Percentiles rank a stretch among this genome's conserved stretches.
Evolutionary conservation across 2,113 vertebrate species (phyloP).

Genomic region (Pandion haliaetus): DNA sequence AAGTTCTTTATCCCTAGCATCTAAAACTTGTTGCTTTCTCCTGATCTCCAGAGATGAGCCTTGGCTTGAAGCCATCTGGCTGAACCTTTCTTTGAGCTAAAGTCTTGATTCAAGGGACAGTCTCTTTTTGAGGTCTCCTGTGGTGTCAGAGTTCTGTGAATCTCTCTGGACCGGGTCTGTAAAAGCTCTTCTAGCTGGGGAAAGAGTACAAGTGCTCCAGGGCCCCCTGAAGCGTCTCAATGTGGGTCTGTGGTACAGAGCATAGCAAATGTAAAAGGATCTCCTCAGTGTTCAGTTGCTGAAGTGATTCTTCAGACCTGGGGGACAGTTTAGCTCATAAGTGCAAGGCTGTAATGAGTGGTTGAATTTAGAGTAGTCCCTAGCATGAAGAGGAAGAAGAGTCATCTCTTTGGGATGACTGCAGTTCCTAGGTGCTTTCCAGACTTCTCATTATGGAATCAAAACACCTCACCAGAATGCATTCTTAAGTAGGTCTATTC

Average conservation of each 20-base stretch:
- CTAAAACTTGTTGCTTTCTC: neutral
- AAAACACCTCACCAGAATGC: neutral
- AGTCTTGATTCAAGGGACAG: neutral
- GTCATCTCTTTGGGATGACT: neutral
- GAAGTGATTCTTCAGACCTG: neutral
- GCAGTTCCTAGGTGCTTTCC: neutral
- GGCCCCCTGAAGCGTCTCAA: fast-evolving
- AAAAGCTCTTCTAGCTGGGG: neutral
- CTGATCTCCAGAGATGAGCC: neutral
- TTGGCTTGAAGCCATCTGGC: neutral
- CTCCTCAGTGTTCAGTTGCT: neutral
- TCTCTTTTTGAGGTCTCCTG: neutral
- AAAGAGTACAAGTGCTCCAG: neutral
- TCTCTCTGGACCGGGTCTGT: neutral
- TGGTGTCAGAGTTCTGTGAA: neutral
- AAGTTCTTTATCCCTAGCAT: neutral
- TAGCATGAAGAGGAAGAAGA: neutral
- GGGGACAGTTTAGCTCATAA: neutral
- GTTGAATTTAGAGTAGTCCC: neutral
- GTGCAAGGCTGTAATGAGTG: neutral
- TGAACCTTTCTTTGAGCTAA: neutral
- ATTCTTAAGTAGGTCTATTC: too few relatives aligned
- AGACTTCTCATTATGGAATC: fast-evolving
- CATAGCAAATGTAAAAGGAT: neutral
- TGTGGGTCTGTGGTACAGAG: neutral